Evolutionary conservation across 2,113 vertebrate genomes (phyloP), one percentile per base, ranked within the genome.

Genomic region (Brachirus orientalis): DNA sequence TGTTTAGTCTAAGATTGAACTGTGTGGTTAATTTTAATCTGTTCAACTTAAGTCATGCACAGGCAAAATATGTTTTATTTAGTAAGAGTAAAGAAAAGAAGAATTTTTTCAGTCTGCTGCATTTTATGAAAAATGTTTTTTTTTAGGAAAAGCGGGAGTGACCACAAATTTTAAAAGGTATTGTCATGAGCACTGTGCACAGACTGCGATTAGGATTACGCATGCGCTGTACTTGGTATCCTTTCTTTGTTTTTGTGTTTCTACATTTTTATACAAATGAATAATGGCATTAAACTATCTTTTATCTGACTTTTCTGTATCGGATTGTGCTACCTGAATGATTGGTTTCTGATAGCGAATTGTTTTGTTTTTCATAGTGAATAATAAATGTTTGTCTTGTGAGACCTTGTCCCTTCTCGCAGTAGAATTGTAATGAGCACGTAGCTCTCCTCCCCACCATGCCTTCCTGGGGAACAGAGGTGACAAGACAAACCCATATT

Each of bases 401-500:
- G 75, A 86, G 74, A 82, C 69, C 82, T 64, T 75, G 67, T 85
- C 68, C 71, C 68, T 65, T 66, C 64, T 83, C 75, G 44, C 72
- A 54, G 64, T n/a, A 59, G 77, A 74, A 80, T 71, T 81, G 80
- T 90, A 84, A 80, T 78, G 77, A 86, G 83, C 68, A 8, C 84
- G 87, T 82, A 72, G 10, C 67, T 69, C 85, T 80, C 86, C 86
- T 87, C 84, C 71, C 84, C 37, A 35, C 35, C 14, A 69, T 56
- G 74, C 74, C 63, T 77, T 82, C 83, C 87, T 77, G 83, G 79
- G 77, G 88, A 80, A 85, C 84, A 37, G 76, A 67, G 85, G 75
- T 81, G 83, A 89, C 84, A 53, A 85, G 82, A 88, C 60, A 14
- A 83, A 72, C 72, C 85, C 68, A 33, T 81, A 74, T 81, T 83